Percentiles rank a stretch among this genome's conserved stretches.
These are phyloP conservation scores for Gadus chalcogrammus DNA, from an alignment of 2,113 vertebrate genomes.

Conservation along the genomic window DNA sequence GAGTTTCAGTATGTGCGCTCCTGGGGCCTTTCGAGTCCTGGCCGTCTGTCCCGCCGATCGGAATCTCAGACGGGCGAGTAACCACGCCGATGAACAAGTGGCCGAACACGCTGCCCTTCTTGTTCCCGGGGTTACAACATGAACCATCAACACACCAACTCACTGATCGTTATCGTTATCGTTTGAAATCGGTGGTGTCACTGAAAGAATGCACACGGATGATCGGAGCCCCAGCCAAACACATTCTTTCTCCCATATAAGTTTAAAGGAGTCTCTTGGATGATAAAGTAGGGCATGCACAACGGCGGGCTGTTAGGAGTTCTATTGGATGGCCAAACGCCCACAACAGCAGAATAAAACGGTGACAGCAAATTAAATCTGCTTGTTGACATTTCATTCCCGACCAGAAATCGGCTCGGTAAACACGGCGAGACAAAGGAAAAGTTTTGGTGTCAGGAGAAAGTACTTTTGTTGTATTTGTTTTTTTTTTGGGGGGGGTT, in stretches of 20 bases:
- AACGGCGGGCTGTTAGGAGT: slow-evolving; percentile 40
- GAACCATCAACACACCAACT: too few species aligned
- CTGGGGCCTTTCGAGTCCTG: slow-evolving; percentile 43
- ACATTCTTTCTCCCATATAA: background rate
- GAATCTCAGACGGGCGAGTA: slow-evolving; percentile 38
- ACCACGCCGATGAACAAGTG: slow-evolving; percentile 21
- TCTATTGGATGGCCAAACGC: slow-evolving; percentile 60
- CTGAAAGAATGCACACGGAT: slow-evolving; percentile 15
- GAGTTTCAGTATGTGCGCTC: slow-evolving; percentile 16
- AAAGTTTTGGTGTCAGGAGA: slow-evolving; percentile 71
- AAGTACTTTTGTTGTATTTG: slow-evolving; percentile 51
- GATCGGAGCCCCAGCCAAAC: background rate
- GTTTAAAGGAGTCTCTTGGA: background rate
- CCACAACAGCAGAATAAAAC: slow-evolving; percentile 55
- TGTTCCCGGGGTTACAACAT: too few species aligned
- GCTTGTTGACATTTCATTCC: slow-evolving; percentile 56
- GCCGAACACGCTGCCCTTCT: slow-evolving; percentile 1
- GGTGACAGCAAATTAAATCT: slow-evolving; percentile 57
- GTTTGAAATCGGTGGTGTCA: background rate
- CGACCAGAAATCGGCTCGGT: slow-evolving; percentile 57
- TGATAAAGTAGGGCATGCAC: slow-evolving; percentile 58
- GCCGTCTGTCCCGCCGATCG: slow-evolving; percentile 34
- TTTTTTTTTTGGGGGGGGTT: slow-evolving; percentile 6
- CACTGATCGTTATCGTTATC: too few species aligned
- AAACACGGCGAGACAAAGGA: slow-evolving; percentile 59